A percentile compares a stretch with the other conserved stretches of the same genome.
Evolutionary conservation across 2,888 invertebrate genomes (phyloP).

Genomic region (Tromatobia lineatoria): DNA sequence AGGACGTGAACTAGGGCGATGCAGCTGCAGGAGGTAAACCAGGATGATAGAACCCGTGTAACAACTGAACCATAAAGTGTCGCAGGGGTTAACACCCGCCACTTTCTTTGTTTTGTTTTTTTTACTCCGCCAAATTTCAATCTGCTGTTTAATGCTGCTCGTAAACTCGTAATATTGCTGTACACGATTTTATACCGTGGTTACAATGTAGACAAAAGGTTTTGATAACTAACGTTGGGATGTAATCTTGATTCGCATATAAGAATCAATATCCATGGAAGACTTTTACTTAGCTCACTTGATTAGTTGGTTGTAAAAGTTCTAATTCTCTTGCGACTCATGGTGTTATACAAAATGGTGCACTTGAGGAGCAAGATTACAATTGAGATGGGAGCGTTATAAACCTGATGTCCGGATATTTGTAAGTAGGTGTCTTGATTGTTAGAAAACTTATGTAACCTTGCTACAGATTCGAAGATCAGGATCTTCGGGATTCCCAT

Average conservation of each 20-base stretch:
- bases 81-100: conserved; percentile 4
- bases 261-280: neutral
- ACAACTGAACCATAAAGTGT: conserved; percentile 10
- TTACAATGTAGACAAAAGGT: neutral
- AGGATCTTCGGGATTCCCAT: neutral
- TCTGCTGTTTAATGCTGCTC: neutral
- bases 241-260: neutral
- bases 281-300: too few species aligned
- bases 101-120: neutral
- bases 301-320: too few species aligned
- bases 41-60: conserved; percentile 18
- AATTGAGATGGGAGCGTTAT: too few species aligned
- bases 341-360: too few species aligned
- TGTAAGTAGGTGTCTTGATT: too few species aligned
- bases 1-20: conserved; percentile 47
- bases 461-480: neutral
- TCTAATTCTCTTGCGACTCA: too few species aligned
- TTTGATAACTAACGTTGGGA: neutral
- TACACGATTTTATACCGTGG: neutral
- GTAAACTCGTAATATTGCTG: neutral
- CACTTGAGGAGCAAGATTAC: too few species aligned
- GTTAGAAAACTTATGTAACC: too few species aligned
- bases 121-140: neutral
- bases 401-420: too few species aligned
- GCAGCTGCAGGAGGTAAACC: conserved; percentile 43